A percentile compares a stretch with the other conserved stretches of the same genome.
Conservation (phyloP, 2,888 invertebrate species). For the Lithosia quadra region DNA sequence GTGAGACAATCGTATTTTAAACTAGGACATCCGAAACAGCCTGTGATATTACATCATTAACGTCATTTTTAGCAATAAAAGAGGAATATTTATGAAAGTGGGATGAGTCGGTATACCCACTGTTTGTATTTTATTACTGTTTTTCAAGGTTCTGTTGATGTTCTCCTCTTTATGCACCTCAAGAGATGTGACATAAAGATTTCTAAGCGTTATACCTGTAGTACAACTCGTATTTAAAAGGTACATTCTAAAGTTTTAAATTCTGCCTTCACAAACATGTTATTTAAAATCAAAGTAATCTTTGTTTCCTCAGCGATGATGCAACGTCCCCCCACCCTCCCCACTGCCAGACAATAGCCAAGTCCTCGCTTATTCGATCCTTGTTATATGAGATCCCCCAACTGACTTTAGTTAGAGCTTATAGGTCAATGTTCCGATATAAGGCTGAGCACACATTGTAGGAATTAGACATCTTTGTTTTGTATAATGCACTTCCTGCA, state of each 20-base stretch:
- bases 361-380: background rate
- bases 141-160: background rate
- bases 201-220: no score
- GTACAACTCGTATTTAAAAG: no score
- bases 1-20: constrained; percentile 16
- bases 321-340: background rate
- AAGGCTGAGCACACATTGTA: no score
- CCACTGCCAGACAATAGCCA: background rate
- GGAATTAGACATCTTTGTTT: no score
- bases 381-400: constrained; percentile 2
- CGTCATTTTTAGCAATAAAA: constrained; percentile 19
- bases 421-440: constrained; percentile 5
- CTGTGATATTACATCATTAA: constrained; percentile 16
- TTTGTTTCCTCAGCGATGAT: background rate
- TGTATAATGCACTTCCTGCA: no score
- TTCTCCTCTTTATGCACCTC: no score
- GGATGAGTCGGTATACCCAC: background rate
- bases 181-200: background rate
- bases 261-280: background rate
- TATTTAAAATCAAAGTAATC: background rate
- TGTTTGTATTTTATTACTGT: background rate
- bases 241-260: no score
- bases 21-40: constrained; percentile 5
- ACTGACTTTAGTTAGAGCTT: background rate
- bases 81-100: constrained; percentile 12